Evolutionary conservation across 1,140 invertebrate genomes (phyloP).

Genomic region (Drosophila rhopaloa): DNA sequence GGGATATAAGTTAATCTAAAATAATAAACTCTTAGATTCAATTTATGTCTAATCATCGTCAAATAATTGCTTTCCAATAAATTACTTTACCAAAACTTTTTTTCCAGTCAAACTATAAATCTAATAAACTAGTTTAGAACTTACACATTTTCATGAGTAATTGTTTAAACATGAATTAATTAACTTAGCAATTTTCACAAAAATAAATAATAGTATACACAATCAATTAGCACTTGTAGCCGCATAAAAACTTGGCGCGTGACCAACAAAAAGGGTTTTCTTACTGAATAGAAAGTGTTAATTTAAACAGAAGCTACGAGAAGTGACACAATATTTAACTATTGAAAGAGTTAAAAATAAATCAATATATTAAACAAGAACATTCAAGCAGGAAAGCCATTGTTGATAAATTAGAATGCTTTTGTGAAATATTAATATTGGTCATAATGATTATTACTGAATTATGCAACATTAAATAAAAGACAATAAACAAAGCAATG

Average conservation of each 20-base stretch:
- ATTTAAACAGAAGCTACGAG: conserved; percentile 18
- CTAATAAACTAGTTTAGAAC: not conserved
- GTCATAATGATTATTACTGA: not conserved
- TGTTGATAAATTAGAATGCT: conserved; percentile 9
- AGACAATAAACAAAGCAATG: not conserved
- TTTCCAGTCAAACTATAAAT: too few species aligned
- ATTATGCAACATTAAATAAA: conserved; percentile 15
- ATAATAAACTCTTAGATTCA: too few species aligned
- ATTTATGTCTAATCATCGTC: too few species aligned
- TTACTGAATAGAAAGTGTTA: conserved; percentile 27
- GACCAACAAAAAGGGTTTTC: conserved; percentile 20
- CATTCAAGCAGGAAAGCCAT: not conserved
- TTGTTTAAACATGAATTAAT: conserved; percentile 21
- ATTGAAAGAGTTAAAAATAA: not conserved
- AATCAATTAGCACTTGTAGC: conserved; percentile 57
- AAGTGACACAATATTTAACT: conserved; percentile 9
- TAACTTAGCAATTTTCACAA: conserved; percentile 13
- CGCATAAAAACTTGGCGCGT: conserved; percentile 34
- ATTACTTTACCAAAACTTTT: too few species aligned
- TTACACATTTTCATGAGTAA: not conserved
- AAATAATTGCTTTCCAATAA: too few species aligned
- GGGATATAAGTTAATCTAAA: too few species aligned
- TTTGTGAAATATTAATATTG: conserved; percentile 17
- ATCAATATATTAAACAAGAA: not conserved
- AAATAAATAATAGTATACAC: conserved; percentile 19